phyloP scores from a whole-genome alignment of 2,888 invertebrate species.

The Abrostola triplasia region DNA sequence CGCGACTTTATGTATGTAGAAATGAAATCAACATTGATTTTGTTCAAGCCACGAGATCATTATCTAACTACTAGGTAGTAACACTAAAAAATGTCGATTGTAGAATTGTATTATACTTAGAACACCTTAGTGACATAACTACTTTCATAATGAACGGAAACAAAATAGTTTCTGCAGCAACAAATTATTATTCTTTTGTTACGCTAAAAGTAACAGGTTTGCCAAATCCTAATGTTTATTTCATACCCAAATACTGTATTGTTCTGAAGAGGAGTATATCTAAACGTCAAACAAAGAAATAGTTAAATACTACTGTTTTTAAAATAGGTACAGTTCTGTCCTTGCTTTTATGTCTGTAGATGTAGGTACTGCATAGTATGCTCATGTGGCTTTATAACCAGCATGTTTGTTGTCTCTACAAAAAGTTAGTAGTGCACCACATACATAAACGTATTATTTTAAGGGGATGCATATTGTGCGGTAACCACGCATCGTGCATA shows the following conservation, averaged over 20 bases:
- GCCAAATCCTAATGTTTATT: constrained; percentile 1
- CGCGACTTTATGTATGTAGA: too few species aligned
- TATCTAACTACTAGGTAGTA: too few species aligned
- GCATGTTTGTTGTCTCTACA: constrained; percentile 11
- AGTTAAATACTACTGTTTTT: constrained; percentile 28
- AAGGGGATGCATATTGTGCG: constrained; percentile 24
- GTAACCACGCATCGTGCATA: not conserved
- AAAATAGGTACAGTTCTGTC: constrained; percentile 26
- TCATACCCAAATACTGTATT: constrained; percentile 7
- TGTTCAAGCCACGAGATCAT: too few species aligned
- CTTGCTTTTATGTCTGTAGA: constrained; percentile 18
- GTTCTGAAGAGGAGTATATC: constrained; percentile 9
- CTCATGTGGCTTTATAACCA: constrained; percentile 21
- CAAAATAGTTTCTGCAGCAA: not conserved
- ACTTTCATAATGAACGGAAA: not conserved
- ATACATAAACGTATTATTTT: constrained; percentile 21
- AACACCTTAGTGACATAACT: not conserved
- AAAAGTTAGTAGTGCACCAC: constrained; percentile 11
- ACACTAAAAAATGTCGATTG: too few species aligned
- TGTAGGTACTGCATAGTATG: constrained; percentile 2
- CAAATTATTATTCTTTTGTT: not conserved
- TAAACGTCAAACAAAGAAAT: constrained; percentile 8
- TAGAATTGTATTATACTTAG: too few species aligned
- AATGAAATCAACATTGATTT: too few species aligned
- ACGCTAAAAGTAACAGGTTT: not conserved